phyloP scores from a whole-genome alignment of 2,797 vertebrate genomes.

The Poeciliopsis paucimaculata region DNA sequence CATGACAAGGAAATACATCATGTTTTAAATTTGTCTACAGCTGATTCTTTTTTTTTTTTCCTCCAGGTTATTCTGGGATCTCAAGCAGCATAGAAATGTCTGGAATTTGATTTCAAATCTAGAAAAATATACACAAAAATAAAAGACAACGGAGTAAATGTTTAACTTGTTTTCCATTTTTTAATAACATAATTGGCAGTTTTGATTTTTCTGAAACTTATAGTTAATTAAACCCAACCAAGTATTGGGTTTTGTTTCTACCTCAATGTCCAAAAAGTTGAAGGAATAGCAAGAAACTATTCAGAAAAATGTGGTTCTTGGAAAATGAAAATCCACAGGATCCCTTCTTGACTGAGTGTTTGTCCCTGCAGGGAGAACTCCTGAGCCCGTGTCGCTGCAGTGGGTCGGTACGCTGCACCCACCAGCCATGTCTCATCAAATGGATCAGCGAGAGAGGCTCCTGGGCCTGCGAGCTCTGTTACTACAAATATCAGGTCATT shows the following conservation, averaged over 20 bases:
- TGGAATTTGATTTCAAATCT: neutral
- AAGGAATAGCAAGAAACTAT: neutral
- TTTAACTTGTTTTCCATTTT: neutral
- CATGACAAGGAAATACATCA: neutral
- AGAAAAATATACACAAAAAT: neutral
- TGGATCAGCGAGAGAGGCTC: constrained; percentile 97
- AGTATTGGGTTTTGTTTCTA: neutral
- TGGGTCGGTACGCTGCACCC: constrained; percentile 95
- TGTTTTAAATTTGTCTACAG: constrained; percentile 2
- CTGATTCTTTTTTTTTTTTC: neutral
- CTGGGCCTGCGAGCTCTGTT: constrained; percentile 98
- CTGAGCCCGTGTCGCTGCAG: constrained; percentile 96
- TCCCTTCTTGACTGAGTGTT: neutral
- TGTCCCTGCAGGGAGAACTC: constrained; percentile 89
- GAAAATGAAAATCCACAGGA: neutral
- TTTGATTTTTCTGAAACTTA: neutral
- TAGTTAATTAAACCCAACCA: neutral
- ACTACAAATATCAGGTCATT: constrained; percentile 99
- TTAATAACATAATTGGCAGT: too few species aligned
- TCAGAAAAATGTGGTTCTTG: neutral
- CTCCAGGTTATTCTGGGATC: neutral
- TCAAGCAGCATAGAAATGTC: neutral
- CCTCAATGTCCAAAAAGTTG: neutral
- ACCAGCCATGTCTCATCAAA: constrained; percentile 97
- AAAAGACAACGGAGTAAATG: neutral